Percentiles rank a stretch among this genome's conserved stretches.
Conservation (phyloP, 2,113 vertebrate species). For the Mormyrus lacerda region DNA sequence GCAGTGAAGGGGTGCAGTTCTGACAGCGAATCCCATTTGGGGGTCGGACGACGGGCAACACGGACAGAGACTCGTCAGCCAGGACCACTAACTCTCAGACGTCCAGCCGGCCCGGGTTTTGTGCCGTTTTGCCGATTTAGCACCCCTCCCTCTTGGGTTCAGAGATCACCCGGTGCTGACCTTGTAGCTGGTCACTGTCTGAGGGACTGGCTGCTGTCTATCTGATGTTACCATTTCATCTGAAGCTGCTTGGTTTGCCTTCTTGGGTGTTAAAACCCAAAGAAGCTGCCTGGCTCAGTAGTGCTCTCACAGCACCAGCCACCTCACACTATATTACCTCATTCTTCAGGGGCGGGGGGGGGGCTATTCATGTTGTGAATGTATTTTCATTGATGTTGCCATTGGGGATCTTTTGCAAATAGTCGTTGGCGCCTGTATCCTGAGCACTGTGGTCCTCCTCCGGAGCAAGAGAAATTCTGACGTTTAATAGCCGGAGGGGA, state of each 20-base stretch:
- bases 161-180: not conserved
- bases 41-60: not conserved
- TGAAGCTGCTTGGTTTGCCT: not conserved
- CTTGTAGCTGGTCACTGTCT: not conserved
- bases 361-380: not conserved
- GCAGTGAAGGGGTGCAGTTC: not conserved
- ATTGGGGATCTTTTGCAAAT: not conserved
- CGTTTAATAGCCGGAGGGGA: not conserved
- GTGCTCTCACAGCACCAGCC: not conserved
- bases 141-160: not conserved
- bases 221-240: not conserved
- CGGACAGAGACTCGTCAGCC: not conserved
- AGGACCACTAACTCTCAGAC: not conserved
- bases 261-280: not conserved
- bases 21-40: not conserved
- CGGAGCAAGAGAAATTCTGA: not conserved
- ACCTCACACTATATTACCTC: not conserved
- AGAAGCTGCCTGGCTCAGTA: not conserved
- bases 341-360: not conserved
- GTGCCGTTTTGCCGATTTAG: not conserved
- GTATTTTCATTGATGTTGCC: not conserved
- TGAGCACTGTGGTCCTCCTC: not conserved
- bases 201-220: not conserved
- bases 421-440: not conserved
- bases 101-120: too few species aligned